phyloP scores from a whole-genome alignment of 2,888 invertebrate species.

The Sabellastarte sp. region DNA sequence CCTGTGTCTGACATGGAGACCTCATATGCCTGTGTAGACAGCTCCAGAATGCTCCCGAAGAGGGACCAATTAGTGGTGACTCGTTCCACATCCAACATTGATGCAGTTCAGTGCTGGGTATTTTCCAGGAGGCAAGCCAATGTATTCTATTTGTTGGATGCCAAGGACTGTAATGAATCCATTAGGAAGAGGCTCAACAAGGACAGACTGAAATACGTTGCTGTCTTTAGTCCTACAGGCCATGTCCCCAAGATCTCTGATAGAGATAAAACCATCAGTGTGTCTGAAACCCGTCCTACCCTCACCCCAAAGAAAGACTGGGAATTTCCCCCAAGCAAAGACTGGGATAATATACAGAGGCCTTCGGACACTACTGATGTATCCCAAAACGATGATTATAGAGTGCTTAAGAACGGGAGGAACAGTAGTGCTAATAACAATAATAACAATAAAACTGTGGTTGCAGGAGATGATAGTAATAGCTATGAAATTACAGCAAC shows the following conservation, averaged over 20 bases:
- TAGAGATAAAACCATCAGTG: not conserved
- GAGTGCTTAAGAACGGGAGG: not conserved
- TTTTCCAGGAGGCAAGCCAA: slow-evolving; percentile 13
- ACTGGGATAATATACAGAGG: too few species aligned
- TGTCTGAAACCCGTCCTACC: not conserved
- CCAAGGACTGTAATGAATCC: slow-evolving; percentile 19
- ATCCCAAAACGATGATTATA: not conserved
- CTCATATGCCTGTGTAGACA: slow-evolving; percentile 21
- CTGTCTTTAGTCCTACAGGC: not conserved
- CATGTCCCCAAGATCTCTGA: not conserved
- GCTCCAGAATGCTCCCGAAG: slow-evolving; percentile 10
- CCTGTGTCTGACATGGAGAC: not conserved
- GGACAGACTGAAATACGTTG: not conserved
- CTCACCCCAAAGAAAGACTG: too few species aligned
- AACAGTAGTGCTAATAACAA: not conserved
- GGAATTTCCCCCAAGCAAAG: too few species aligned
- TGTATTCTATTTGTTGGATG: slow-evolving; percentile 19
- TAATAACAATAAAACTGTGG: not conserved
- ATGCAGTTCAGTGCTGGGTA: slow-evolving; percentile 18
- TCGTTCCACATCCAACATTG: slow-evolving; percentile 3
- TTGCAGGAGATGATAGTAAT: not conserved
- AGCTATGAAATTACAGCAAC: not conserved
- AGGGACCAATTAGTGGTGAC: slow-evolving; percentile 17
- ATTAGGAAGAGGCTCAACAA: not conserved
- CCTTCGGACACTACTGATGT: too few species aligned